These are phyloP conservation scores for Styela clava DNA, from an alignment of 23 tunicate species.

Conservation along the genomic window DNA sequence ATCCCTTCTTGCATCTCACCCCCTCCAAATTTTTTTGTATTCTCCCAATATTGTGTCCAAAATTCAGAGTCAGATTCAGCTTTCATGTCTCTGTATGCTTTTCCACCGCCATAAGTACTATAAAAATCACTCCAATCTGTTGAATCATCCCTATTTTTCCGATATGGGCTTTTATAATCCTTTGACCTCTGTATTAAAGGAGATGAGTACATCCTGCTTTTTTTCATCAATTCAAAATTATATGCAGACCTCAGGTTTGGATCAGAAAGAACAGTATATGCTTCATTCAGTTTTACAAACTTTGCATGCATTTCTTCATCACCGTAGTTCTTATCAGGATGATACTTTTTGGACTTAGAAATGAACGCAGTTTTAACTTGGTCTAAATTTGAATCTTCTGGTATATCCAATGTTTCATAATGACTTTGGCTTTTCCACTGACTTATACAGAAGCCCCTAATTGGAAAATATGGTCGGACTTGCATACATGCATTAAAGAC, in stretches of 20 bases:
- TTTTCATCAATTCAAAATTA: constrained; percentile 12
- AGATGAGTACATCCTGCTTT: neutral
- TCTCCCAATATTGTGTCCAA: constrained; percentile 28
- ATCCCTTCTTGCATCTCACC: neutral
- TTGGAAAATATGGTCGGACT: neutral
- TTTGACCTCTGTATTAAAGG: constrained; percentile 1
- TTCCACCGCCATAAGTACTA: constrained; percentile 22
- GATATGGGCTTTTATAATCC: constrained; percentile 19
- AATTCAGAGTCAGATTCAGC: constrained; percentile 15
- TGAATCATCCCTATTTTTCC: neutral
- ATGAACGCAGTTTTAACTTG: constrained; percentile 19
- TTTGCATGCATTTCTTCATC: constrained; percentile 18
- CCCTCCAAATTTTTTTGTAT: constrained; percentile 20
- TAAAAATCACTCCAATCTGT: constrained; percentile 33
- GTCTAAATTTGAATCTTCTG: constrained; percentile 7
- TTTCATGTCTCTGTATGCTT: constrained; percentile 23
- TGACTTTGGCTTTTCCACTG: neutral
- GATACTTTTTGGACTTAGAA: constrained; percentile 18
- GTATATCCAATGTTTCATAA: constrained; percentile 19
- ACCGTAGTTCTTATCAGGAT: constrained; percentile 21
- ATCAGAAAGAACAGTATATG: constrained; percentile 21
- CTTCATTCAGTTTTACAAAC: constrained; percentile 26
- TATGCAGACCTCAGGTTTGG: constrained; percentile 14
- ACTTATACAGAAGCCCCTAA: neutral
- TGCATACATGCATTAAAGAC: neutral